Evolutionary conservation across 1,140 invertebrate species (phyloP), one percentile per base, ranked within the genome.

Genomic region (Matsumurasca onukii): DNA sequence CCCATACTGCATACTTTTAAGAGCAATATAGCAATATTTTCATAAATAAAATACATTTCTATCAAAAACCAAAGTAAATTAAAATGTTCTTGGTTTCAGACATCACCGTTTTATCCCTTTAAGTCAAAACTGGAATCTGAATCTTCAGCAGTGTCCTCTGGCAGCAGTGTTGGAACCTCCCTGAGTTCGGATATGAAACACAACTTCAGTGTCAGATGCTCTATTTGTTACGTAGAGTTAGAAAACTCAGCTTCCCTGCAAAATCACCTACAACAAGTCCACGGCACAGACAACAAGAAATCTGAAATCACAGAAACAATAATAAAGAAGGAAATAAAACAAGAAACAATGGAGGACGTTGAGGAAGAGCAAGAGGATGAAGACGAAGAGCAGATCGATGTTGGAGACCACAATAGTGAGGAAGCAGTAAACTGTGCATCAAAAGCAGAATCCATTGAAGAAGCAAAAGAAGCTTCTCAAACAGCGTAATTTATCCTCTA

Each of bases 311-410:
- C n/a, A n/a, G 29, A 55, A 30, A 55, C n/a, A 25, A 34, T 52
- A 2, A 61, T 68, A 1, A 68, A 68, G 51, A 52, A 68, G 45
- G 66, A 68, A 52, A 68, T 68, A 12, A 68, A 68, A 20, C 30
- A 68, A 48, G 66, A 68, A 49, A 66, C 22, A 27, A 12, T 49
- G 13, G 64, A 49, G 45, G 29, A 49, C 17, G 51, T 48, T 25
- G 62, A 61, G 13, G 52, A n/a, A n/a, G n/a, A 68, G n/a, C 20
- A 61, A 17, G 66, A 67, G 15, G 66, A 68, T 17, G 66, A 68
- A 31, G 66, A 68, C 34, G 66, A 67, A 30, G 66, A 67, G 34
- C 66, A 68, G 27, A 68, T 68, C 34, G 66, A 68, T 68, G 66
- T 68, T 31, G 66, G 57, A 5, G 66, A 68, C 9, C 61, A 63